Evolutionary conservation across 2,113 vertebrate genomes (phyloP), one percentile per base, ranked within the genome.

Genomic region (Geothlypis trichas): DNA sequence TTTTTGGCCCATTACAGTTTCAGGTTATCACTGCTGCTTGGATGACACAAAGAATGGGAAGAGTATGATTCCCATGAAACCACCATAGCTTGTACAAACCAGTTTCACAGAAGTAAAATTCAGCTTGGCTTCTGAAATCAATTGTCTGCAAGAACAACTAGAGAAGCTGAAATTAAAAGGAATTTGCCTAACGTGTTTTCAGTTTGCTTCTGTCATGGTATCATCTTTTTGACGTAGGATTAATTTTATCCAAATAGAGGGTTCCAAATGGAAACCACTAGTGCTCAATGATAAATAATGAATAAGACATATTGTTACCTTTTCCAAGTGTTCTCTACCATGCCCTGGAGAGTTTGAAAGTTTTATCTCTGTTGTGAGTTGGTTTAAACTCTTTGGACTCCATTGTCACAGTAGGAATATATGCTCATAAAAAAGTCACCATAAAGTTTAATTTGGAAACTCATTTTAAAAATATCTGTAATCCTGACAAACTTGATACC

Each of bases 1-100:
- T 82, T 93, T 97, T 92, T 94, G 80, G 89, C 33, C 91, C 42
- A 68, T 80, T 93, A 67, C 52, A 90, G 16, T 91, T 84, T 96
- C 81, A 96, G 89, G 73, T 61, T 97, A 59, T 87, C 89, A 77
- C 54, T 93, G 62, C 62, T 95, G 41, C 86, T 84, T 91, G 49
- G 18, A 85, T 93, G 80, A 94, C 78, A 95, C 84, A 93, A 73
- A 87, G 61, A 96, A 92, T 75, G 44, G 52, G 55, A 95, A 92
- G 74, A 78, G 73, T 46, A 89, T 41, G 14, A 65, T 95, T 95
- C 94, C 82, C 55, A 66, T 84, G 95, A 87, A 71, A 84, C 8
- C 41, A 35, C 11, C 6, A 28, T 8, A n/a, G 5, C 61, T 75
- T 49, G 15, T 63, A 81, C 15, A 21, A 9, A 35, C 65, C 6